Conservation (phyloP, 2,113 vertebrate species). For the chimpanzee (Pan troglodytes) region NHGRI_mPanTro3-v2.1_pri NC_072410.2:51464001-51464500, state of each 20-base stretch:
- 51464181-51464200: conserved; percentile 6
- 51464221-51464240: conserved; percentile 1
- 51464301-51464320: conserved; percentile 31
- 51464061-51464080: conserved; percentile 6
- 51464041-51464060: conserved; percentile 13
- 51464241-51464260: conserved; percentile 40
- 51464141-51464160: neutral
- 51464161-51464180: neutral
- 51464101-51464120: neutral
- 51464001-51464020: neutral
- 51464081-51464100: conserved; percentile 21
- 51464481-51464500: neutral
- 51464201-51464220: neutral
- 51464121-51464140: conserved; percentile 29
- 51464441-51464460: neutral
- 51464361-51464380: neutral
- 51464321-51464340: neutral
- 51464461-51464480: neutral
- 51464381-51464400: neutral
- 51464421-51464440: neutral
- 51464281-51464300: neutral
- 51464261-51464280: neutral
- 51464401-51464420: neutral
- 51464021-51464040: conserved; percentile 26
- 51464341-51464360: neutral